A percentile compares a stretch with the other conserved stretches of the same genome.
These are phyloP conservation scores for Blomia tropicalis DNA, from an alignment of 2,888 invertebrate genomes.

Conservation along the genomic window DNA sequence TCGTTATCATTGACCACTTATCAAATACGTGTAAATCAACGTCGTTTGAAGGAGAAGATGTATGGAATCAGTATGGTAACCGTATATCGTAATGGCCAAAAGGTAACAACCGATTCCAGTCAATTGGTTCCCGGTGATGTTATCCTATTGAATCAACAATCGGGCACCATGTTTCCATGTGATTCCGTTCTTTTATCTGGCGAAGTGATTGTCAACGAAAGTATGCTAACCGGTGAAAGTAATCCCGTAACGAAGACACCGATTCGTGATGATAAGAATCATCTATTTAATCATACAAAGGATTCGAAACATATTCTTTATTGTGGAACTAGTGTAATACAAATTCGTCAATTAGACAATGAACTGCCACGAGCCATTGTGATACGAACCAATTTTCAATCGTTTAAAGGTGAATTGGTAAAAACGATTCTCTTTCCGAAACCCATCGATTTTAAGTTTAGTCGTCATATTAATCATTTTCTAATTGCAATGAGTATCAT, in stretches of 20 bases:
- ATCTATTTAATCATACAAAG: constrained; percentile 28
- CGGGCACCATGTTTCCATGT: too few relatives aligned
- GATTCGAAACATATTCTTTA: constrained; percentile 33
- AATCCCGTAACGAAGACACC: constrained; percentile 33
- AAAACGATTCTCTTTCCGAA: constrained; percentile 62
- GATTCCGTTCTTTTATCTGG: constrained; percentile 40
- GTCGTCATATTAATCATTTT: constrained; percentile 44
- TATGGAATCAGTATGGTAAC: neutral
- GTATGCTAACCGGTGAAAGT: constrained; percentile 38
- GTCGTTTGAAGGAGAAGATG: constrained; percentile 37
- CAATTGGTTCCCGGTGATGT: constrained; percentile 39
- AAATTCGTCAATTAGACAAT: constrained; percentile 30
- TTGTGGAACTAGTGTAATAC: constrained; percentile 34
- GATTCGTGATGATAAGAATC: constrained; percentile 25
- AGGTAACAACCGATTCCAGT: neutral
- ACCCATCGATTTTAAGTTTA: constrained; percentile 58
- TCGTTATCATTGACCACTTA: neutral
- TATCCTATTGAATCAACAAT: constrained; percentile 35
- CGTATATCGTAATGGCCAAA: neutral
- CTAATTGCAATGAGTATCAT: constrained; percentile 30
- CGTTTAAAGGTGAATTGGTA: constrained; percentile 58
- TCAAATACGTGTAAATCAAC: constrained; percentile 15
- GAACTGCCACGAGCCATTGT: constrained; percentile 38
- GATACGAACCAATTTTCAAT: constrained; percentile 47
- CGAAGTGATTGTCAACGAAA: constrained; percentile 41